A percentile compares a stretch with the other conserved stretches of the same genome.
These are phyloP conservation scores for Muntiacus muntjak DNA, from an alignment of 2,113 vertebrate species.

Conservation along the genomic window DNA sequence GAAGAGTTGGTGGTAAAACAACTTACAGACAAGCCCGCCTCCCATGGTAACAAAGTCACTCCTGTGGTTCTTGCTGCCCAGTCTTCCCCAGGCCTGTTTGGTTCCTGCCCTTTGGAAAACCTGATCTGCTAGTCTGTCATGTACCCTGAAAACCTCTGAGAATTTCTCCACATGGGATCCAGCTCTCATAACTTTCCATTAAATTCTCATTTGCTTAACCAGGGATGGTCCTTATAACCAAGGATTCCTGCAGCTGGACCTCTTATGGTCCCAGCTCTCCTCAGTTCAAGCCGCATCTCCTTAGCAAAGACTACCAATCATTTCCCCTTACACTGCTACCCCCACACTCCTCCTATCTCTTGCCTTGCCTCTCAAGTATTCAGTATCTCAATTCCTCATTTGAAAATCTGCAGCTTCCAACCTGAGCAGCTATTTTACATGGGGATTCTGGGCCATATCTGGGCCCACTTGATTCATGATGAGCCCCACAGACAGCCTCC, in stretches of 20 bases:
- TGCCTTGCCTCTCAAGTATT: background rate
- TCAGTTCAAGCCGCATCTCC: background rate
- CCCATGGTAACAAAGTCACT: background rate
- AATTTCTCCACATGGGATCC: background rate
- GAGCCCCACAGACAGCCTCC: background rate
- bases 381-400: background rate
- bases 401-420: background rate
- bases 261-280: background rate
- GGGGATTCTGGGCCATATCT: background rate
- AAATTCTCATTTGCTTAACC: background rate
- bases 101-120: background rate
- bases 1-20: background rate
- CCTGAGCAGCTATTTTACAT: slow-evolving; percentile 8
- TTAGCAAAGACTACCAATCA: background rate
- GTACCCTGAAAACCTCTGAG: background rate
- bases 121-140: background rate
- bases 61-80: background rate
- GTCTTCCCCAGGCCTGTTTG: background rate
- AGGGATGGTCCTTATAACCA: background rate
- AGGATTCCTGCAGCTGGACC: background rate
- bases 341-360: background rate
- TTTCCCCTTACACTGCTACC: background rate
- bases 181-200: background rate
- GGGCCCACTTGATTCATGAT: background rate
- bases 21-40: background rate